Evolutionary conservation across 2,888 invertebrate species (phyloP).

Genomic region (Cerastis leucographa): DNA sequence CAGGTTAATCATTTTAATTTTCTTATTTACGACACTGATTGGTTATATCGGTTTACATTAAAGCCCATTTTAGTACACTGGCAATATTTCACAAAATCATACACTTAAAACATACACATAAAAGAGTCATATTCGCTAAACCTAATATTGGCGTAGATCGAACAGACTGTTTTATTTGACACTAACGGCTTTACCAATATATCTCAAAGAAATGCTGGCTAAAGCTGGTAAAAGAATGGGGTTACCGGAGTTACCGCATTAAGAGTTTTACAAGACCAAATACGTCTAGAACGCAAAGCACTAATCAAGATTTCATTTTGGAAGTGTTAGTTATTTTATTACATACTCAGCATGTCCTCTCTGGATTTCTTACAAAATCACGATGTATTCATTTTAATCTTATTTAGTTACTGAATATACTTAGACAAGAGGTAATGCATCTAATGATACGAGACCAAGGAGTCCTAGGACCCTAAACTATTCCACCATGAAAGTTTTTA

Average conservation of each 20-base stretch:
- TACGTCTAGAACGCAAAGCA: no score
- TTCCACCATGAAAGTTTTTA: no score
- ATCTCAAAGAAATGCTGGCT: slow-evolving; percentile 23
- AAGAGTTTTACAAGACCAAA: slow-evolving; percentile 5
- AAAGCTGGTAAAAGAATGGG: slow-evolving; percentile 11
- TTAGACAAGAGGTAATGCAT: no score
- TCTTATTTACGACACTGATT: no score
- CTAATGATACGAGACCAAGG: no score
- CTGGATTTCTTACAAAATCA: neutral
- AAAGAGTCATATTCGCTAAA: neutral
- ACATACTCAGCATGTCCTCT: neutral
- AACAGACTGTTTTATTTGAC: slow-evolving; percentile 32
- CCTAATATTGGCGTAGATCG: slow-evolving; percentile 15
- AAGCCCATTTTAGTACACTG: neutral
- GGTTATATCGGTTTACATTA: neutral
- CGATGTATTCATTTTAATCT: neutral
- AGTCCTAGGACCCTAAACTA: no score
- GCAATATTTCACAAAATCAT: slow-evolving; percentile 6
- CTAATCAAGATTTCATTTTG: neutral
- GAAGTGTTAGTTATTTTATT: neutral
- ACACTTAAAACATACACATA: neutral
- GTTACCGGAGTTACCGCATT: slow-evolving; percentile 37
- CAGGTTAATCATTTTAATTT: no score
- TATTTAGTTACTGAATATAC: neutral
- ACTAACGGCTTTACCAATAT: slow-evolving; percentile 9